Base-by-base conservation (phyloP, 2,113 vertebrate genomes). In the Nothoprocta perdicaria region DNA sequence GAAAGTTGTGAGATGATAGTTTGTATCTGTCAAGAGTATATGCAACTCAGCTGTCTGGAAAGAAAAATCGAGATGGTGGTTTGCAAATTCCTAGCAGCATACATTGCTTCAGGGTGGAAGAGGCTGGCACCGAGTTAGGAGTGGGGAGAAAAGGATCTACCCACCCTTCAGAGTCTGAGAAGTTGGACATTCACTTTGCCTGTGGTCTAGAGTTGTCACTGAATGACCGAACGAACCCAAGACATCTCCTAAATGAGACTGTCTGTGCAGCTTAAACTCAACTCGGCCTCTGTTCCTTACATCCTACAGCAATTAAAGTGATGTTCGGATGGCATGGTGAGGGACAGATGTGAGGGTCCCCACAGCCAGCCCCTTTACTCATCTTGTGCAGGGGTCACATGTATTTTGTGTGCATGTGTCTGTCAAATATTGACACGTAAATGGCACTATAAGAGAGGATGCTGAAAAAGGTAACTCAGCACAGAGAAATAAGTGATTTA, bases 161-260 rank as follows among this genome's bases (percentile, higher is more conserved):
- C 72, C 23, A 74, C 21, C 31, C 46, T 88, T 92, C 46, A 84
- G 66, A 62, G 57, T 35, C 60, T 2, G 9, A 29, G 29, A 55
- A 88, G 24, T 50, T 75, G 65, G 83, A 68, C 29, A 50, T 71
- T 80, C 9, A 6, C 58, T 83, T 74, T 63, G 33, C 86, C 84
- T 92, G 80, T 90, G 84, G 52, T 81, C 61, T 63, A 15, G 10
- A 14, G 86, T 93, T 86, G 60, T 31, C 90, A 38, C 17, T 84
- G 67, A 88, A 88, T 24, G 38, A 22, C 75, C 14, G 45, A 74
- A 69, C 24, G 83, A 74, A 46, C 61, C 90, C 67, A 41, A 83
- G 66, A 69, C 46, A 29, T 84, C 78, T 92, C 65, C 80, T 92
- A 78, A 84, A 93, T 84, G 65, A 90, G 27, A 14, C 33, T 93